Base-by-base conservation (phyloP, 2,113 vertebrate genomes). In the Hiodon alosoides region DNA sequence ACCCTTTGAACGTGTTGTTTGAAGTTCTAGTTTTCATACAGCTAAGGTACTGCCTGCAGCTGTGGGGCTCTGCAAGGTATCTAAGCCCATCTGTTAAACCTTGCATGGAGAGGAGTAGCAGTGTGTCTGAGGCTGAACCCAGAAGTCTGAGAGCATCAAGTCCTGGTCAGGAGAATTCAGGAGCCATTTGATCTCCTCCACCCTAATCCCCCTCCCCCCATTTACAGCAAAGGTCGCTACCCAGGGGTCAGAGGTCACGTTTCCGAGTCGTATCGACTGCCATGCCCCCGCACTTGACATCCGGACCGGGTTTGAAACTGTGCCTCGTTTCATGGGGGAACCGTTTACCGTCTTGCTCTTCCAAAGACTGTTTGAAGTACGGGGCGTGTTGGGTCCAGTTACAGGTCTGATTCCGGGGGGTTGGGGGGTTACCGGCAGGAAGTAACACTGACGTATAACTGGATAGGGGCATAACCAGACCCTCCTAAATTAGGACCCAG, bases 331-430 rank as follows among this genome's bases (percentile, higher is more conserved):
- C 78, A 79, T 83, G n/a, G 31, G 51, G 50, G n/a, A 65, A 75
- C 14, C 65, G 52, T 60, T 61, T 46, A 50, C 50, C 4, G 17
- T 53, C 58, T 55, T 60, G 60, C 31, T 13, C 59, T 76, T 69
- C 65, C 47, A 31, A 52, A 10, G 58, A 5, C 16, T 7, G 77
- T 82, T 79, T 80, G 77, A 80, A 74, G 78, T 82, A 54, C 46
- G 64, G 46, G 4, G 65, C 70, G 46, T 51, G 54, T 79, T 72
- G 72, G 75, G 77, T 77, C 72, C 71, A 72, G 72, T 81, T 81
- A 79, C 75, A 31, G 31, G 31, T 31, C 31, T 31, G 31, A 31
- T 31, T 76, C 57, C 46, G 74, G 75, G 70, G 69, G 53, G 57
- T 55, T 11, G 17, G 52, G 17, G 73, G 75, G 67, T 31, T 31